A percentile compares a stretch with the other conserved stretches of the same genome.
These are phyloP conservation scores for Venustoraphidia nigricollis DNA, from an alignment of 2,888 invertebrate species.

Conservation along the genomic window DNA sequence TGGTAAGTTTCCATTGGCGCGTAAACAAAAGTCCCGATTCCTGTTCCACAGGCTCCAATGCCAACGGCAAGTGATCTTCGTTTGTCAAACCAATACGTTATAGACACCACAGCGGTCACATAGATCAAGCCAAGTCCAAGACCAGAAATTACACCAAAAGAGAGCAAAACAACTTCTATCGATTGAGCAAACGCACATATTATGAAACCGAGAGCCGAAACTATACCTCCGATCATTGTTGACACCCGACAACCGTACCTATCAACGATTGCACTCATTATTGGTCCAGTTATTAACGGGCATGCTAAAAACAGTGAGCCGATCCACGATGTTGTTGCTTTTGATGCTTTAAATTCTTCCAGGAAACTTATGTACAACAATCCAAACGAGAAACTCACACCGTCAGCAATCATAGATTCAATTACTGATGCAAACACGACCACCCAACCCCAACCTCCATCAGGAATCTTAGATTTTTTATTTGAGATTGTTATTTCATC, in stretches of 20 bases:
- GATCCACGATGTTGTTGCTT: conserved; percentile 78
- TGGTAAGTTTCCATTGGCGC: conserved; percentile 72
- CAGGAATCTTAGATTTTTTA: conserved; percentile 46
- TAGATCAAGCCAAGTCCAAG: conserved; percentile 72
- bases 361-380: conserved; percentile 72
- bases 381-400: conserved; percentile 86
- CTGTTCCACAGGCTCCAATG: conserved; percentile 76
- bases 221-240: conserved; percentile 57
- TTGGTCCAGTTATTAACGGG: conserved; percentile 68
- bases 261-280: conserved; percentile 73
- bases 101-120: conserved; percentile 79
- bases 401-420: conserved; percentile 82
- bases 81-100: conserved; percentile 87
- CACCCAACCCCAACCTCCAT: conserved; percentile 83
- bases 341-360: conserved; percentile 63
- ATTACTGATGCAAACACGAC: conserved; percentile 74
- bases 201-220: conserved; percentile 62
- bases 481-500: conserved; percentile 13
- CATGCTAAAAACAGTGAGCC: conserved; percentile 82
- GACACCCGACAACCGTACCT: conserved; percentile 69
- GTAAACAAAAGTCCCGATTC: conserved; percentile 77
- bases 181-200: conserved; percentile 54
- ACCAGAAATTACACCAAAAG: conserved; percentile 74
- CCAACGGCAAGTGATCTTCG: conserved; percentile 75
- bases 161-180: conserved; percentile 65